A percentile compares a stretch with the other conserved stretches of the same genome.
Conservation (phyloP, 2,113 vertebrate genomes). For the Myrmophylax atrothorax region DNA sequence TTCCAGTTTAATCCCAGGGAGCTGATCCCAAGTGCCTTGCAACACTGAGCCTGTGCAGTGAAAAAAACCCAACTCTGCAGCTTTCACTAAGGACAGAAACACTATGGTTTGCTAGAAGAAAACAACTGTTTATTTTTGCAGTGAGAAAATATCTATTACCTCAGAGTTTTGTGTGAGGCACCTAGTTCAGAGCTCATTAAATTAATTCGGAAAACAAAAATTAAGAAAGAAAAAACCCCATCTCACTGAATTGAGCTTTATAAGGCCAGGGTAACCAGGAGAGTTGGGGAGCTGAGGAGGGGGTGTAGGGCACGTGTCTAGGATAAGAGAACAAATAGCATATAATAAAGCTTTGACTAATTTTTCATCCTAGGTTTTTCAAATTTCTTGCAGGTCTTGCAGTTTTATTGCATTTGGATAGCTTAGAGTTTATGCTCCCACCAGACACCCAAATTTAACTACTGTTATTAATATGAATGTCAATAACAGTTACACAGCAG, state of each 20-base stretch:
- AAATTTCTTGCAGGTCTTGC: not conserved
- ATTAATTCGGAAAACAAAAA: not conserved
- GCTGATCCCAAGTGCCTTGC: not conserved
- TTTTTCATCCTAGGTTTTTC: not conserved
- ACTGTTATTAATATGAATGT: not conserved
- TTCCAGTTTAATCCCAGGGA: not conserved
- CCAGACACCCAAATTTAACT: not conserved
- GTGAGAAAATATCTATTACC: not conserved
- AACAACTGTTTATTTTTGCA: not conserved
- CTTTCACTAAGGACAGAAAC: not conserved
- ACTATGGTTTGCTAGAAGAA: rapidly evolving
- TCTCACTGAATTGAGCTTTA: not conserved
- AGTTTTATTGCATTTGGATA: not conserved
- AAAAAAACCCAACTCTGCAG: not conserved
- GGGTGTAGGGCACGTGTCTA: rapidly evolving
- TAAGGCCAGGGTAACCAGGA: not conserved
- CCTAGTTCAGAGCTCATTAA: not conserved
- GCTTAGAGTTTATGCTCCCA: not conserved
- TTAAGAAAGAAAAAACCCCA: not conserved
- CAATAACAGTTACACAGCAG: not conserved
- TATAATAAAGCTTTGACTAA: not conserved
- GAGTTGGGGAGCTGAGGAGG: too few species aligned
- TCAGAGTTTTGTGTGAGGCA: not conserved
- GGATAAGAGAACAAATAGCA: not conserved
- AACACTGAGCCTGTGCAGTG: not conserved